phyloP scores from a whole-genome alignment of 2,113 vertebrate genomes.

The Lasiurus cinereus region DNA sequence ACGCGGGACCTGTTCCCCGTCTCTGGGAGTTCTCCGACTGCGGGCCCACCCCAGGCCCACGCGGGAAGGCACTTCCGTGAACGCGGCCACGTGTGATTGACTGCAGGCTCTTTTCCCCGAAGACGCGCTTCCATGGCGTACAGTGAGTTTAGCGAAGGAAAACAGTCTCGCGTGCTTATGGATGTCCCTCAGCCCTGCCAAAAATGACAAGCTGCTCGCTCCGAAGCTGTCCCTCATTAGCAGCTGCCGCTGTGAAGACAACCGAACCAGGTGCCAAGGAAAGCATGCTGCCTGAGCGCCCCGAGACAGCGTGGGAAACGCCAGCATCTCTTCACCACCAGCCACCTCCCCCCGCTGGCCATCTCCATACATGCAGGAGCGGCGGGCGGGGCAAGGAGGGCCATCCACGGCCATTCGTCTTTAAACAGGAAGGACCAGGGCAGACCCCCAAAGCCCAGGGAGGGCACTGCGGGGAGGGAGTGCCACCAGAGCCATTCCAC shows the following conservation, averaged over 20 bases:
- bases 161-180: slow-evolving; percentile 44
- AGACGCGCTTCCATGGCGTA: slow-evolving; percentile 59
- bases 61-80: slow-evolving; percentile 17
- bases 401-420: neutral
- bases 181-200: slow-evolving; percentile 69
- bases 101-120: slow-evolving; percentile 50
- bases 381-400: neutral
- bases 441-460: neutral
- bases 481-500: neutral
- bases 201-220: slow-evolving; percentile 78
- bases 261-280: slow-evolving; percentile 62
- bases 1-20: neutral
- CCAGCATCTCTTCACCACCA: neutral
- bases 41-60: neutral
- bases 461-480: neutral
- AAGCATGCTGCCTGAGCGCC: slow-evolving; percentile 64
- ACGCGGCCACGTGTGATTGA: slow-evolving; percentile 53
- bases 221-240: slow-evolving; percentile 78
- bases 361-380: slow-evolving; percentile 17
- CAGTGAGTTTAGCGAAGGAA: slow-evolving; percentile 64
- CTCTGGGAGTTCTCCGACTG: neutral
- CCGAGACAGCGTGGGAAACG: slow-evolving; percentile 2
- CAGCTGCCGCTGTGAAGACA: slow-evolving; percentile 74
- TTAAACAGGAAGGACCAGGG: slow-evolving; percentile 19
- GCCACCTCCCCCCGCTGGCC: slow-evolving; percentile 5